Conservation (phyloP, 2,797 vertebrate genomes). For the Vultur gryphus region DNA sequence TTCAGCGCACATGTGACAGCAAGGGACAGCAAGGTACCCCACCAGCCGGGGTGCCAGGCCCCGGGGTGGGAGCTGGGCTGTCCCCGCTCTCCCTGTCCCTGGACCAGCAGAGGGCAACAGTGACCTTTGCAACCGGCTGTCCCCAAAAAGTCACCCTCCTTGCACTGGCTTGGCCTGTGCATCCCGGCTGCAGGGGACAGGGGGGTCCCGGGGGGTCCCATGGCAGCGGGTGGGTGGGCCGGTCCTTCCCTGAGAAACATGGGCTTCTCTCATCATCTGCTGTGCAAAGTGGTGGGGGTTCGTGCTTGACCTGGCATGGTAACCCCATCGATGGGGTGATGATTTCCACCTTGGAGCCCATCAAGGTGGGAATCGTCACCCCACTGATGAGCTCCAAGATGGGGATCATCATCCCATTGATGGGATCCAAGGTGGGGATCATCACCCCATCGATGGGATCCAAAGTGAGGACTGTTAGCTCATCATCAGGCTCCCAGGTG, state of each 20-base stretch:
- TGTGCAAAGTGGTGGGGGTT: not conserved
- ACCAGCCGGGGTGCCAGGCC: not conserved
- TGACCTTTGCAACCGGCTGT: slow-evolving; percentile 27
- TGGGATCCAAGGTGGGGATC: not conserved
- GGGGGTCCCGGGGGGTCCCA: rapidly evolving
- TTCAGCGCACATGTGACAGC: not conserved
- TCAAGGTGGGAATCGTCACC: too few relatives aligned
- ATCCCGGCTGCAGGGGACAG: not conserved
- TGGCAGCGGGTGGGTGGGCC: rapidly evolving
- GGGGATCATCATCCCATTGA: rapidly evolving
- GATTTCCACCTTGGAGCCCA: not conserved
- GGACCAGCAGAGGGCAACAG: slow-evolving; percentile 68
- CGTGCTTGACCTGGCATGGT: not conserved
- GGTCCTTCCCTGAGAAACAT: rapidly evolving
- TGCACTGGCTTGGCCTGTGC: rapidly evolving
- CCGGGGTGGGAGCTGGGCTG: not conserved
- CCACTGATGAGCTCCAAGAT: not conserved
- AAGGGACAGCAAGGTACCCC: not conserved
- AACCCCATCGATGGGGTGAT: rapidly evolving
- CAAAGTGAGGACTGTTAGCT: rapidly evolving
- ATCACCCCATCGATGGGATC: rapidly evolving
- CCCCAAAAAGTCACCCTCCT: not conserved
- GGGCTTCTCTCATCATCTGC: not conserved
- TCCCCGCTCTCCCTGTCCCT: not conserved
- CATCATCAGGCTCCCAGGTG: rapidly evolving